Conservation (phyloP, 1,140 invertebrate species). For the Saccostrea cuccullata region DNA sequence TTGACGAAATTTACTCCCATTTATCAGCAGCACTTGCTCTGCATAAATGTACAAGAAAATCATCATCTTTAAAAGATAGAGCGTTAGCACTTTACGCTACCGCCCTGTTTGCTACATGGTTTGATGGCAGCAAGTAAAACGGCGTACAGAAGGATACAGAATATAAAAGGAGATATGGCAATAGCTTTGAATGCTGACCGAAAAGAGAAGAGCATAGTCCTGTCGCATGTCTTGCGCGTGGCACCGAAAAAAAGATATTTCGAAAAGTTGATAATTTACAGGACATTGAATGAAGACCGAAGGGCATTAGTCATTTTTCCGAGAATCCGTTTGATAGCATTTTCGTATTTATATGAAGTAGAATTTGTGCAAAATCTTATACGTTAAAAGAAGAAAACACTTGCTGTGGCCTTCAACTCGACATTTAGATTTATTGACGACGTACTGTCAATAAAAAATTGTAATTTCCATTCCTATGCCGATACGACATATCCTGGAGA, state of each 20-base stretch:
- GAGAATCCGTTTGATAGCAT: background rate
- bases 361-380: too few species aligned
- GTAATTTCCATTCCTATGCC: too few species aligned
- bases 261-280: background rate
- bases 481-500: too few species aligned
- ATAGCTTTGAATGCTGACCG: background rate
- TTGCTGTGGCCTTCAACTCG: too few species aligned
- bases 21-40: background rate
- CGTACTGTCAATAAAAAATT: too few species aligned
- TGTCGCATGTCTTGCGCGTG: background rate
- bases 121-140: background rate
- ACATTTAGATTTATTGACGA: too few species aligned
- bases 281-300: background rate
- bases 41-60: background rate
- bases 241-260: background rate
- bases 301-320: background rate
- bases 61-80: background rate
- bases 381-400: too few species aligned
- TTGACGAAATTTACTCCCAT: background rate
- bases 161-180: background rate
- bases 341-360: too few species aligned
- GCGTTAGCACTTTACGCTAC: background rate
- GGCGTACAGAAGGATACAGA: background rate
- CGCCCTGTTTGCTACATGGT: background rate
- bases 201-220: background rate